Conservation (phyloP, 1,140 invertebrate species). For the Apis florea region DNA sequence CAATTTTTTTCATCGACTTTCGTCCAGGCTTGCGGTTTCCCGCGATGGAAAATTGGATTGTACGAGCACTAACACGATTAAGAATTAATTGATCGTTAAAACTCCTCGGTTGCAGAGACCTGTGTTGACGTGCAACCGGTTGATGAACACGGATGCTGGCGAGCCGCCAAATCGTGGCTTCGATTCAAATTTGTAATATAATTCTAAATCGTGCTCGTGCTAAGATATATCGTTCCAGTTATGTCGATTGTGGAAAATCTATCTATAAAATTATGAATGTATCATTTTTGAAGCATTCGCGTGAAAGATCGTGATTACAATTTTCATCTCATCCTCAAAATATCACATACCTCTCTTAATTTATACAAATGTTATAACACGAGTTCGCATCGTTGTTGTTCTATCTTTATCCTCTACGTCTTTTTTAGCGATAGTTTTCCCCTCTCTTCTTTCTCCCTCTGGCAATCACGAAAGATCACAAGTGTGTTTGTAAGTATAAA, state of each 20-base stretch:
- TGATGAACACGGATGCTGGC: slow-evolving; percentile 20
- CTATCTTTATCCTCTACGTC: no score
- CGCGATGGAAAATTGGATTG: slow-evolving; percentile 16
- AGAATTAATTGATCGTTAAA: slow-evolving; percentile 46
- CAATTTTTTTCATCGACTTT: slow-evolving; percentile 20
- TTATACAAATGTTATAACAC: no score
- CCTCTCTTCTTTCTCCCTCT: no score
- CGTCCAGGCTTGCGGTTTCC: neutral
- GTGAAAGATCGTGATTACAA: no score
- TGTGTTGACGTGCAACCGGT: slow-evolving; percentile 10
- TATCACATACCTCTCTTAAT: no score
- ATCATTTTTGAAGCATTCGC: no score
- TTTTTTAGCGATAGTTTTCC: no score
- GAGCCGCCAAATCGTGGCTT: slow-evolving; percentile 21
- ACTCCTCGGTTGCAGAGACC: slow-evolving; percentile 8
- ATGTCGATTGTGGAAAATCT: neutral
- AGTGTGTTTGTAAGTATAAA: no score
- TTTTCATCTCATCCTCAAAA: no score
- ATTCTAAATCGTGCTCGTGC: neutral
- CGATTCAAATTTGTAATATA: slow-evolving; percentile 12
- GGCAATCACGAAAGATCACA: no score
- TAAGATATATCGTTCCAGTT: neutral
- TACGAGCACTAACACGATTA: slow-evolving; percentile 27
- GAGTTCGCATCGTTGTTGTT: no score
- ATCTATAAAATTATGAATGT: neutral